These are phyloP conservation scores for Bombylius discolor DNA, from an alignment of 2,888 invertebrate genomes.

Conservation along the genomic window DNA sequence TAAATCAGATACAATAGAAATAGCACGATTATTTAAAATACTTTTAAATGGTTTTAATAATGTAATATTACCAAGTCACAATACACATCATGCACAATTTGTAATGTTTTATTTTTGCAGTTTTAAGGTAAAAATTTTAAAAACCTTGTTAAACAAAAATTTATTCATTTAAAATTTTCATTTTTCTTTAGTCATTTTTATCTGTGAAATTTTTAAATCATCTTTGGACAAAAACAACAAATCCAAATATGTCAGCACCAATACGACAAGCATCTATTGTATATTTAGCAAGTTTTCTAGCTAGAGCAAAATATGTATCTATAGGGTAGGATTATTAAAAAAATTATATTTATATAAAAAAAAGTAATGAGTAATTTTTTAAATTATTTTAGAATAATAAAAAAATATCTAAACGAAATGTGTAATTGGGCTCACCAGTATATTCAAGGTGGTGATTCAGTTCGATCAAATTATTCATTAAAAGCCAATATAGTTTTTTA, in stretches of 20 bases:
- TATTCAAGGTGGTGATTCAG: conserved; percentile 39
- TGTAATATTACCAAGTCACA: conserved; percentile 69
- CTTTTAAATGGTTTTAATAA: conserved; percentile 61
- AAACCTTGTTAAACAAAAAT: not conserved
- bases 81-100: conserved; percentile 67
- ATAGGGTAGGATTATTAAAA: conserved; percentile 41
- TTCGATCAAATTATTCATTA: conserved; percentile 37
- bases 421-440: conserved; percentile 76
- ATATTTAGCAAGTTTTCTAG: conserved; percentile 62
- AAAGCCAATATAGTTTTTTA: conserved; percentile 81
- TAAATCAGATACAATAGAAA: not conserved
- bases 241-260: conserved; percentile 49
- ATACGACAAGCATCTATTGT: conserved; percentile 56
- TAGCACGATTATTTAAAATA: conserved; percentile 37
- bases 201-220: conserved; percentile 53
- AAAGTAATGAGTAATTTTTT: not conserved
- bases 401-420: conserved; percentile 53
- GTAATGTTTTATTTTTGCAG: conserved; percentile 60
- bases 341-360: not conserved
- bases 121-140: conserved; percentile 38
- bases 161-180: not conserved
- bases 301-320: conserved; percentile 51
- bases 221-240: conserved; percentile 60
- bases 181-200: conserved; percentile 26
- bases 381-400: conserved; percentile 44